Conservation (phyloP, 2,113 vertebrate genomes). For the Monopterus albus region DNA sequence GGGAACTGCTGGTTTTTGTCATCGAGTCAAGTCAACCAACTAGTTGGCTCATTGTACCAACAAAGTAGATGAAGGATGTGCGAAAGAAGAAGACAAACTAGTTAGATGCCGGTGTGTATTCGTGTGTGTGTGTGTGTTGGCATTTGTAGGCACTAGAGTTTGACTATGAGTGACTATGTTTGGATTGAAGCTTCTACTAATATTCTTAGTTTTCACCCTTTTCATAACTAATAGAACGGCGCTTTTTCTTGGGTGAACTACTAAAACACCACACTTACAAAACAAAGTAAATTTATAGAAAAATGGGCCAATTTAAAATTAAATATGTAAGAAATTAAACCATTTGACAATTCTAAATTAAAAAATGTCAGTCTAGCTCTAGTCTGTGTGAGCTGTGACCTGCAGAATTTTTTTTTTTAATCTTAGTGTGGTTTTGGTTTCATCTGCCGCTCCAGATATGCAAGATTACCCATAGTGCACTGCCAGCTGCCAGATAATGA, state of each 20-base stretch:
- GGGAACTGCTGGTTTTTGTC: constrained; percentile 54
- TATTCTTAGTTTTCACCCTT: constrained; percentile 3
- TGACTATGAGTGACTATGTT: constrained; percentile 59
- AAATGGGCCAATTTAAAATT: neutral
- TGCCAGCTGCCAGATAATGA: constrained; percentile 22
- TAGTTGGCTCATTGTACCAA: constrained; percentile 15
- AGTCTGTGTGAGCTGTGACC: neutral
- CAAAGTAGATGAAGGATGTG: neutral
- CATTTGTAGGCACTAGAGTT: constrained; percentile 66
- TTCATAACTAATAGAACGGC: constrained; percentile 11
- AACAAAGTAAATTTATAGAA: too few relatives aligned
- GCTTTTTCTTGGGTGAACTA: constrained; percentile 11
- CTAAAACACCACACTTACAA: constrained; percentile 3
- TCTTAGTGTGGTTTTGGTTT: constrained; percentile 28
- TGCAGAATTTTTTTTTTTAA: too few relatives aligned
- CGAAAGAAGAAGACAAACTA: neutral
- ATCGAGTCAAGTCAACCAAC: constrained; percentile 11
- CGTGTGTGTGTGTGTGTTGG: constrained; percentile 39
- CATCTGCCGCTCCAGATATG: constrained; percentile 39
- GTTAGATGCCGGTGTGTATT: neutral
- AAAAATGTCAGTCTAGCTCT: constrained; percentile 13
- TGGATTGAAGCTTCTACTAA: constrained; percentile 17
- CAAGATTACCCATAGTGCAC: constrained; percentile 52
- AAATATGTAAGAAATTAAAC: constrained; percentile 2
- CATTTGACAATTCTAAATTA: neutral